Evolutionary conservation across 2,797 vertebrate species (phyloP).

Genomic region (Cirrhinus mrigala): DNA sequence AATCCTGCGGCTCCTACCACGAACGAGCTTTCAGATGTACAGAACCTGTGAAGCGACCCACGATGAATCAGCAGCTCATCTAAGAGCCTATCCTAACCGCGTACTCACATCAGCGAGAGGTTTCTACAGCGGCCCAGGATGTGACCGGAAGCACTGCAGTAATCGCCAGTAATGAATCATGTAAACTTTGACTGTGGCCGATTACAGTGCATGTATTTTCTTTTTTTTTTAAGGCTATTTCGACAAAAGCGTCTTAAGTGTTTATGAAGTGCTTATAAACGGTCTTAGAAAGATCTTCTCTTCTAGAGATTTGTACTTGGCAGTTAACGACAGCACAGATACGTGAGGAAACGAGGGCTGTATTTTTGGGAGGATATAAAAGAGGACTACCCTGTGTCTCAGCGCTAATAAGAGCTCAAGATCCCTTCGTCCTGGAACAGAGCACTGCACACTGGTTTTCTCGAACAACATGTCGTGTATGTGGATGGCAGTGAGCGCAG

Average conservation of each 20-base stretch:
- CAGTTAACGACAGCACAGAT: constrained; percentile 56
- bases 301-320: constrained; percentile 55
- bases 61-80: neutral
- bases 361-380: constrained; percentile 33
- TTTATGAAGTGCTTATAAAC: constrained; percentile 59
- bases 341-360: constrained; percentile 31
- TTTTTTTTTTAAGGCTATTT: constrained; percentile 52
- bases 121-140: neutral
- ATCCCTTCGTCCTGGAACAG: neutral
- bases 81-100: neutral
- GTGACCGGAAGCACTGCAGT: constrained; percentile 46
- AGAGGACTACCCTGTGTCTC: constrained; percentile 58
- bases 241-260: constrained; percentile 49
- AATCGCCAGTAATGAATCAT: constrained; percentile 33
- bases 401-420: neutral
- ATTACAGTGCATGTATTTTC: constrained; percentile 39
- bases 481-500: neutral
- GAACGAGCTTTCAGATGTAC: neutral
- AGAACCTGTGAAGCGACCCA: constrained; percentile 2
- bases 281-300: constrained; percentile 38
- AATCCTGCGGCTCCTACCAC: neutral
- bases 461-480: constrained; percentile 33
- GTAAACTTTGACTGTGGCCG: constrained; percentile 21
- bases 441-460: constrained; percentile 31
- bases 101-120: neutral